Base-by-base conservation (phyloP, 1,140 invertebrate genomes). In the Nymphalis io region DNA sequence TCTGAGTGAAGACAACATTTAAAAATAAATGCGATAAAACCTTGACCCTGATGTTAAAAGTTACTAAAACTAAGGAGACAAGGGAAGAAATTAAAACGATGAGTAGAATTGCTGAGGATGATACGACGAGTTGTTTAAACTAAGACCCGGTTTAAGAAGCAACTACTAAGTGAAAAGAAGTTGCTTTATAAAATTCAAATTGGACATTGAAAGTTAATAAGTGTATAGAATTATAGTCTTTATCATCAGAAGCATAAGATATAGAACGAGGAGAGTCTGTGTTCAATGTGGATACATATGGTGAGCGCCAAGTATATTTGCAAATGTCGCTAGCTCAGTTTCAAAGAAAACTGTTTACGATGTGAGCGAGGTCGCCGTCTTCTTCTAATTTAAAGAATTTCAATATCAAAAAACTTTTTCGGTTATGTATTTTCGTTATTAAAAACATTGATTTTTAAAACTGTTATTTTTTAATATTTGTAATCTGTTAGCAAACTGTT, bases 131-230 rank as follows among this genome's bases (percentile, higher is more conserved):
- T 27, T 55, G 20, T 6, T 55, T 27, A 42, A 60, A 60, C 59
- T 60, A 21, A 60, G 20, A 44, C 33, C 39, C 11, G 18, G 21
- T 60, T 60, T 60, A 60, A 42, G 39, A 60, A 42, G 42, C 38
- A 42, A 21, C 39, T 44, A 44, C 40, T 23, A 44, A 60, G 59
- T 44, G 53, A 46, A 58, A 44, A 42, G 53, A 66, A 66, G 39
- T 66, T 20, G 46, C 46, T 51, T 51, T 66, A 46, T 66, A 58
- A 42, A 60, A 42, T 60, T 60, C 59, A 60, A 42, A 60, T 42
- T 60, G 39, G 42, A 42, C 42, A 42, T 60, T 44, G 27, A 15
- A 55, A 23, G 51, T 27, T 27, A 11, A 55, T 27, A 23, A 6
- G 51, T 27, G 3, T 1, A 55, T 27, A 27, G 12, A 3, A 51